Base-by-base conservation (phyloP, 2,797 vertebrate genomes). In the Lateolabrax maculatus region DNA sequence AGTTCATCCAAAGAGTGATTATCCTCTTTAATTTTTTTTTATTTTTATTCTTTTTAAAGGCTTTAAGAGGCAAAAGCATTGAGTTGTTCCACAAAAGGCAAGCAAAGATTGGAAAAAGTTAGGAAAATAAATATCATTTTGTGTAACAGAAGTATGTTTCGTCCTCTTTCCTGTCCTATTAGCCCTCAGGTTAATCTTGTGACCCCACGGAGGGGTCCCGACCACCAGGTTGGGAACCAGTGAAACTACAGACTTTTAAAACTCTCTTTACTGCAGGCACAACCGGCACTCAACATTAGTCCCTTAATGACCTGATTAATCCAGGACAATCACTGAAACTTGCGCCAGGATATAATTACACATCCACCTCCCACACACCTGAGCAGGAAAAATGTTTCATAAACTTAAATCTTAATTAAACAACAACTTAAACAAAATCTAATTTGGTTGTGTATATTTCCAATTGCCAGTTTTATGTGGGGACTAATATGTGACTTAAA, bases 391-490 rank as follows among this genome's bases (percentile, higher is more conserved):
- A 21, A n/a, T 71, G 56, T 44, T 80, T 58, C 46, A 52, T 79
- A 31, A 80, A 75, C 66, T 18, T 25, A 27, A 41, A 61, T n/a
- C n/a, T n/a, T n/a, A n/a, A n/a, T n/a, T n/a, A n/a, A n/a, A n/a
- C n/a, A n/a, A n/a, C n/a, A n/a, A n/a, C n/a, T n/a, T n/a, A n/a
- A n/a, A n/a, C n/a, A n/a, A n/a, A n/a, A n/a, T 13, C 46, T 71
- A 41, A 78, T 83, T 80, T 71, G 73, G 62, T 72, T 76, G 61
- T 66, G 48, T 68, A 41, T 19, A 27, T 62, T 67, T 56, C 41
- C 27, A 8, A 7, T 16, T n/a, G 21, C 49, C 21, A 21, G n/a
- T 37, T 67, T 61, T 27, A 27, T 13, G 15, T 9, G 4, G 8
- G 16, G 53, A 18, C 19, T 73, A 27, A 83, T 74, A 23, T 60